Percentiles rank a stretch among this genome's conserved stretches.
Evolutionary conservation across 2,797 vertebrate genomes (phyloP).

Genomic region (Trichosurus vulpecula): DNA sequence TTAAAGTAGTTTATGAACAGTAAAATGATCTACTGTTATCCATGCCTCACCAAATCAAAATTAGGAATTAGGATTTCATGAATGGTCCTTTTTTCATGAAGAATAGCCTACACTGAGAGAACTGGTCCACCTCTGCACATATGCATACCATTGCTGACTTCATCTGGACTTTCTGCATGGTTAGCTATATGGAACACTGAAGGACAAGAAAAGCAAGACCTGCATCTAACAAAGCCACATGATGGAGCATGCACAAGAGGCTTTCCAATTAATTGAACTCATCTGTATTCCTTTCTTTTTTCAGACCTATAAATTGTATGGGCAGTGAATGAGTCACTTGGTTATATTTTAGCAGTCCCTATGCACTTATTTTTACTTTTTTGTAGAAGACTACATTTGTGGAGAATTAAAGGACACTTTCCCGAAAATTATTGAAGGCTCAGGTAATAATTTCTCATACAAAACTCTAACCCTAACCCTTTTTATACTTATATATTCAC

Average conservation of each 20-base stretch:
- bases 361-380: constrained; percentile 52
- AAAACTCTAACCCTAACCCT: background rate
- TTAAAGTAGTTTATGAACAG: constrained; percentile 17
- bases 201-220: constrained; percentile 48
- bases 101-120: constrained; percentile 6
- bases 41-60: constrained; percentile 15
- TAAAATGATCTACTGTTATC: constrained; percentile 4
- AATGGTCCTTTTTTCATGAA: background rate
- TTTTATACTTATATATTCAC: background rate
- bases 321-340: constrained; percentile 41
- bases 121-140: background rate
- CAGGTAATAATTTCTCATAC: constrained; percentile 29
- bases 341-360: constrained; percentile 35
- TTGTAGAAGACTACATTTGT: constrained; percentile 44
- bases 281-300: constrained; percentile 32
- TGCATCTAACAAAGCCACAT: constrained; percentile 41
- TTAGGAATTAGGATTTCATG: constrained; percentile 23
- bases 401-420: constrained; percentile 18
- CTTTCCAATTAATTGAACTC: constrained; percentile 59
- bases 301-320: background rate
- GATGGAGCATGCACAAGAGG: constrained; percentile 10
- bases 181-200: constrained; percentile 43
- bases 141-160: background rate
- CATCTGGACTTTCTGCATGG: constrained; percentile 32
- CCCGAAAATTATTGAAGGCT: constrained; percentile 46